A percentile compares a stretch with the other conserved stretches of the same genome.
phyloP scores from a whole-genome alignment of 2,113 vertebrate genomes.

The Tylochromis polylepis region DNA sequence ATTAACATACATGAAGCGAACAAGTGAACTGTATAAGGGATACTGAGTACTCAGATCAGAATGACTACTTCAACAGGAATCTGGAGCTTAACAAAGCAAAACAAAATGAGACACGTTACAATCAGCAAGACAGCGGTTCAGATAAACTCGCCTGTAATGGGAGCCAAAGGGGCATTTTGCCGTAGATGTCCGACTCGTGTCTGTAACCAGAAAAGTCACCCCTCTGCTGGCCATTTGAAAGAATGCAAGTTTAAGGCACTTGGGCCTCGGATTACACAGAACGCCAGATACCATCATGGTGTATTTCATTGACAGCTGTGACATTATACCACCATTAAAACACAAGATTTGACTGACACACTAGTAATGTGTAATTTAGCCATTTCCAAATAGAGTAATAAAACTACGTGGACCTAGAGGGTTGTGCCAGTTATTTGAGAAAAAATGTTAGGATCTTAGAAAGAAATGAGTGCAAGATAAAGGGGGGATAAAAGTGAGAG shows the following conservation, averaged over 20 bases:
- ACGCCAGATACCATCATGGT: neutral
- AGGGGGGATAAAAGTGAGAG: neutral
- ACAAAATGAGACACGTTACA: neutral
- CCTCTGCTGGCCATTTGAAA: neutral
- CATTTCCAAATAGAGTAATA: slow-evolving; percentile 7
- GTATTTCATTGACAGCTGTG: neutral
- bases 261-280: neutral
- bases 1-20: too few relatives aligned
- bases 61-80: too few relatives aligned
- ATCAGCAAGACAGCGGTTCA: neutral
- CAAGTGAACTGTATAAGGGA: neutral
- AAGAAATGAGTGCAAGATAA: slow-evolving; percentile 25
- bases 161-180: neutral
- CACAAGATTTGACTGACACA: slow-evolving; percentile 1
- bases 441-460: neutral
- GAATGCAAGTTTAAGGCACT: neutral
- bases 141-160: neutral
- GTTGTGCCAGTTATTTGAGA: neutral
- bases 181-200: neutral
- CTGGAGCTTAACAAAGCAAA: neutral
- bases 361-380: neutral
- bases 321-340: neutral
- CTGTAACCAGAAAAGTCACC: neutral
- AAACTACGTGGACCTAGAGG: neutral
- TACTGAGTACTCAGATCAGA: neutral